Base-by-base conservation (phyloP, 2,113 vertebrate genomes). In the Heptranchias perlo region DNA sequence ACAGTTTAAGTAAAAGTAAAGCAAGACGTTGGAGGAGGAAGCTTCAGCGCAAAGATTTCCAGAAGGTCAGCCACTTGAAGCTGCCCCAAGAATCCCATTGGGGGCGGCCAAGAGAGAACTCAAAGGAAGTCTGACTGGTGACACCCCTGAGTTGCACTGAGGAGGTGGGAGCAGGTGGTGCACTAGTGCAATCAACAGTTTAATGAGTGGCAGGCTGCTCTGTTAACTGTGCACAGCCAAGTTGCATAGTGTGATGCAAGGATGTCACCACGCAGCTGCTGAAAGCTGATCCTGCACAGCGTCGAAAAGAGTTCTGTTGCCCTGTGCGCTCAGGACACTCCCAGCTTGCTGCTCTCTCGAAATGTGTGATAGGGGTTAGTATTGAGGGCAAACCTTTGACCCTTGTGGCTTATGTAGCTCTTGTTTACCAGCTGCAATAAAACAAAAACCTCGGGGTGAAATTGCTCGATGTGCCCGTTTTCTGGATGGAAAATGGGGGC, bases 61-160 rank as follows among this genome's bases (percentile, higher is more conserved):
- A 69, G 39, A 96, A 54, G 96, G 86, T 96, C 86, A 96, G 87
- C 87, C 31, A 96, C 96, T 86, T 64, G 78, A 86, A n/a, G 54
- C 49, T 61, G 39, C 35, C 54, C 58, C 31, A 18, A 78, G 39
- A 39, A 44, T 47, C 16, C 62, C 78, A 18, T 39, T 35, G n/a
- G 82, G 69, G 86, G 47, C 58, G 16, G 52, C 78, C 86, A 86
- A 25, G 96, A 89, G 61, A 14, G 35, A 82, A 49, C 14, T 39
- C 1, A n/a, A 23, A 93, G 94, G 94, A 73, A 52, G 65, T 95
- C 64, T 95, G 64, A 5, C 44, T 28, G 94, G 64, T 73, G 94
- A 7, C 65, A 52, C 47, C 64, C 13, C 44, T 47, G 64, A 69
- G 94, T 35, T 35, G 62, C 47, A 67, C 21, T 31, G 44, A 31